phyloP scores from a whole-genome alignment of 2,888 invertebrate genomes.

The Zelleria hepariella region DNA sequence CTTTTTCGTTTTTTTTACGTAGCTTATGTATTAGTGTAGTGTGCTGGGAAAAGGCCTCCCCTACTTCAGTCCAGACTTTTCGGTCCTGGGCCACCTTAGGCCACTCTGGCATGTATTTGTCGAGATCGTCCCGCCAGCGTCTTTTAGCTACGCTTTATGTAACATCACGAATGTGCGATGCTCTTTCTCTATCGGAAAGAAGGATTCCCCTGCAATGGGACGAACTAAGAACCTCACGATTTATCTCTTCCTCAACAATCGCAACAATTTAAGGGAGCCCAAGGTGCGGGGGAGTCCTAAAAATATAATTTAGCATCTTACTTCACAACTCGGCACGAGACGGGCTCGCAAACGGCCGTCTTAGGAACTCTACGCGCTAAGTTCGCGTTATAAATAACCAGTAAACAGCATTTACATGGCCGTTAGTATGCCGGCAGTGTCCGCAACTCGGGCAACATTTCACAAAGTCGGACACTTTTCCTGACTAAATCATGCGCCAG shows the following conservation, averaged over 20 bases:
- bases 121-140: too few species aligned
- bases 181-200: too few species aligned
- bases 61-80: too few species aligned
- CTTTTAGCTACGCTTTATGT: too few species aligned
- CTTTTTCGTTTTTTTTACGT: too few species aligned
- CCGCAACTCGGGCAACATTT: slow-evolving; percentile 15
- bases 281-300: neutral
- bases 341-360: neutral
- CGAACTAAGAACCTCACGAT: neutral
- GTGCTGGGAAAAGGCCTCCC: too few species aligned
- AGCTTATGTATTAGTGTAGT: too few species aligned
- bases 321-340: neutral
- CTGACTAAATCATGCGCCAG: slow-evolving; percentile 16
- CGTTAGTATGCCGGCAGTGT: slow-evolving; percentile 15
- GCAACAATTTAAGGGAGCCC: neutral
- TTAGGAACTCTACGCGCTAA: slow-evolving; percentile 1
- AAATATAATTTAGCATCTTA: slow-evolving; percentile 3
- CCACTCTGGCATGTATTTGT: too few species aligned
- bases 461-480: slow-evolving; percentile 15
- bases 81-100: too few species aligned
- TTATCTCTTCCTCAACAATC: neutral
- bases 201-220: too few species aligned
- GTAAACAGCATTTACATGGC: slow-evolving; percentile 8
- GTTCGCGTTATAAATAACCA: slow-evolving; percentile 7
- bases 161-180: too few species aligned